These are phyloP conservation scores for Ophion ventricosus DNA, from an alignment of 2,888 invertebrate species.

Conservation along the genomic window DNA sequence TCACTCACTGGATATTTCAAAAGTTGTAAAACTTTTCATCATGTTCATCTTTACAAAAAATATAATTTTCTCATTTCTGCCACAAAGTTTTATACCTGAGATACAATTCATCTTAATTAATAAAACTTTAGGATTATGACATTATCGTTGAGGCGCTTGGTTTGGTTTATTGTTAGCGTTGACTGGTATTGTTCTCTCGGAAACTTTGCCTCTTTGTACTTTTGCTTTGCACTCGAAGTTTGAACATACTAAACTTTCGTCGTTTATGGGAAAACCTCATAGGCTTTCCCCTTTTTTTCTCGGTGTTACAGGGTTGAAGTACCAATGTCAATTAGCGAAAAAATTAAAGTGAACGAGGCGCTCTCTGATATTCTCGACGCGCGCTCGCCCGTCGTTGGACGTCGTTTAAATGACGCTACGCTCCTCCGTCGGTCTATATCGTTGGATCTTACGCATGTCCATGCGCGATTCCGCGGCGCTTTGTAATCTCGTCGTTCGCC, in stretches of 20 bases:
- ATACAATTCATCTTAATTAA: not conserved
- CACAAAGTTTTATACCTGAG: not conserved
- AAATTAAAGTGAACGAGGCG: constrained; percentile 1
- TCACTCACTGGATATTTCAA: not conserved
- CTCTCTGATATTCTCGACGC: constrained; percentile 42
- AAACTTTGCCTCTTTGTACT: too few relatives aligned
- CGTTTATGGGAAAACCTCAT: too few relatives aligned
- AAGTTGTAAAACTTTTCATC: not conserved
- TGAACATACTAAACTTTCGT: too few relatives aligned
- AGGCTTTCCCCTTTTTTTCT: not conserved
- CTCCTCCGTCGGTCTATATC: constrained; percentile 70
- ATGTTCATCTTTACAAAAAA: not conserved
- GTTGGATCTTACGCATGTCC: constrained; percentile 77
- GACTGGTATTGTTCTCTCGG: not conserved
- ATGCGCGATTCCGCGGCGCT: constrained; percentile 68
- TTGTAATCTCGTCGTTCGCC: constrained; percentile 48
- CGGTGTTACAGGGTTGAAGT: not conserved
- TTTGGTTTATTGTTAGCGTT: not conserved
- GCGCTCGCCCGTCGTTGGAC: constrained; percentile 72
- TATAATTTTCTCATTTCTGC: not conserved
- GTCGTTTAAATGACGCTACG: constrained; percentile 76
- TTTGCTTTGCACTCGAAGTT: not conserved
- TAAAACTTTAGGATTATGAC: not conserved
- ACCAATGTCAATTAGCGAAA: not conserved
- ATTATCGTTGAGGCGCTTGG: not conserved